Conservation (phyloP, 2,113 vertebrate species). For the Dipodomys ordii region DNA sequence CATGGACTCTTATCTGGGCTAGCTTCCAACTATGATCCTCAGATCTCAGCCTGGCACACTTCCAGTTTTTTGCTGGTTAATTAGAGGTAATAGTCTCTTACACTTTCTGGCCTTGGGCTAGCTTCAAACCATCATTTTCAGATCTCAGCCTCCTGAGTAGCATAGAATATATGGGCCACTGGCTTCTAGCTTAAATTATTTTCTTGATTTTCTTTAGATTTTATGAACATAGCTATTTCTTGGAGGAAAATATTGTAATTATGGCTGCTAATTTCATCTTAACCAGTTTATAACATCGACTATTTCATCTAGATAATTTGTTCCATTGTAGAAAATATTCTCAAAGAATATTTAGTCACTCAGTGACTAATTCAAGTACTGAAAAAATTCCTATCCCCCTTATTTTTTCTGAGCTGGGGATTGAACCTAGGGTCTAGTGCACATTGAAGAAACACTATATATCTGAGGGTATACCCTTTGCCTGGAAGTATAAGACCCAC, state of each 20-base stretch:
- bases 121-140: too few species aligned
- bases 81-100: too few species aligned
- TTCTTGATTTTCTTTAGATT: constrained; percentile 22
- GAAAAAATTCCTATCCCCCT: neutral
- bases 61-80: too few species aligned
- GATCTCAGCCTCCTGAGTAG: too few species aligned
- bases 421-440: neutral
- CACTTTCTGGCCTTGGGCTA: too few species aligned
- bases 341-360: neutral
- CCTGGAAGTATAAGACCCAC: neutral
- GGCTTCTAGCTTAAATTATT: neutral
- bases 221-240: neutral
- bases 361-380: constrained; percentile 11
- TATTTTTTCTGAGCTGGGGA: neutral
- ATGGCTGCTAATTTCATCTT: neutral
- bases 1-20: too few species aligned
- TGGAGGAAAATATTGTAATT: neutral
- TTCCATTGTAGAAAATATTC: neutral
- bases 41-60: too few species aligned
- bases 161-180: too few species aligned
- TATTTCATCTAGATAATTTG: neutral
- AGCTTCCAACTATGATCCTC: too few species aligned
- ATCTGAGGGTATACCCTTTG: too few species aligned
- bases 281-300: constrained; percentile 2
- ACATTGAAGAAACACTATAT: neutral